Evolutionary conservation across 2,888 invertebrate species (phyloP), one percentile per base, ranked within the genome.

Genomic region (Andrena marginata): DNA sequence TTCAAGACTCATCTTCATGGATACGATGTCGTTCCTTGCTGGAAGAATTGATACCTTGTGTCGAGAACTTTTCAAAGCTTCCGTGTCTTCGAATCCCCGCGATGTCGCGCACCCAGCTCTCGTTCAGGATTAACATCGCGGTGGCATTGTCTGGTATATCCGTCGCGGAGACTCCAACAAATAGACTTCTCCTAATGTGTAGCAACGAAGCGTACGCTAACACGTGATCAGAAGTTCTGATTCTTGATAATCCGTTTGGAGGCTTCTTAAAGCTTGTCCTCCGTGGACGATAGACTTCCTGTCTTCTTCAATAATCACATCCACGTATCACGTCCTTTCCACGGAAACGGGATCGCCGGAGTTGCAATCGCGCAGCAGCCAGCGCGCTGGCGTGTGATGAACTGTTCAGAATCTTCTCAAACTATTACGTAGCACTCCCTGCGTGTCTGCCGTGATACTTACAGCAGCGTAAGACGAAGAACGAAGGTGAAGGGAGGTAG

Each of bases 221-320:
- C 20, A 51, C 23, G 56, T 42, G 42, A 42, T 42, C 42, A 42
- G 56, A 56, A 56, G 10, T 56, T 56, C 23, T 20, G 56, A 56
- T 56, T 56, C 56, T 23, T 56, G 56, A 26, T 56, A 56, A 56
- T 56, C 56, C 10, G 56, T 56, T 56, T 23, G 10, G 56, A 56
- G 26, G 20, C 56, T 56, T 56, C 26, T 23, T 10, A 23, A 56
- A 56, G 10, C 42, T 56, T 56, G 23, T 51, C 51, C 20, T 51
- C 51, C 51, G 0, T n/a, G 20, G 20, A 51, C 51, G n/a, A 51
- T n/a, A 20, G 20, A 51, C 51, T 20, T n/a, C 16, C 42, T 42
- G 1, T 13, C 4, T 42, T 42, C 42, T 42, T 42, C 42, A 42
- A 42, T 42, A 42, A 42, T 42, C 42, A 16, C 42, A 42, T 42